Evolutionary conservation across 2,888 invertebrate species (phyloP), one percentile per base, ranked within the genome.

Genomic region (Electrophaes corylata): DNA sequence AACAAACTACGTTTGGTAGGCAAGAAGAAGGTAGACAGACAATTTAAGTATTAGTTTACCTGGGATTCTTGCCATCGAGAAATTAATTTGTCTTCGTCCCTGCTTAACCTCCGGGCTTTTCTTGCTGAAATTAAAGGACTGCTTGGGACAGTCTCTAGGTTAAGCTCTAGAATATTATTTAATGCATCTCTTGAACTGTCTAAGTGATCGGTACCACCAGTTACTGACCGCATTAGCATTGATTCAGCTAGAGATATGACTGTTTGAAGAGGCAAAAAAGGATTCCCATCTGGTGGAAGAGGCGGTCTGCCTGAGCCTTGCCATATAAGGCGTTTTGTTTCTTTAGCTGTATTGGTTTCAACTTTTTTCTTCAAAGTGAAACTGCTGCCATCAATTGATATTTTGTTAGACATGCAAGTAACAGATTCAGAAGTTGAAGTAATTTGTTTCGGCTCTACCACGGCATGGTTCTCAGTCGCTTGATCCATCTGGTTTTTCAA

Each of bases 11-110:
- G n/a, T n/a, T n/a, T n/a, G n/a, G n/a, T n/a, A n/a, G n/a, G n/a
- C n/a, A n/a, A n/a, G n/a, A n/a, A n/a, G n/a, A 29, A 10, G 26
- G 26, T 10, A 29, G 26, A 29, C 26, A 14, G 16, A 16, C 20
- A 41, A n/a, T 41, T 41, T 16, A 19, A 23, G 23, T 20, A 23
- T 11, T 23, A 19, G 19, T 43, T 69, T 76, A 93, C 91, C 88
- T 95, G 95, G 79, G 93, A 91, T 1, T 93, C 93, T 78, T 95
- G 95, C 95, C 95, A 95, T 71, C 83, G 72, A 33, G 84, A 83
- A 73, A 92, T 88, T 52, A 86, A 88, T 43, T 83, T 84, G 50
- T 92, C 90, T 72, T 91, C 91, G 60, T 71, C 46, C 35, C 20
- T 57, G 20, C 19, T 53, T 37, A 49, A 29, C 37, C 29, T 48